phyloP scores from a whole-genome alignment of 2,113 vertebrate genomes.

The Leptobrachium ailaonicum region DNA sequence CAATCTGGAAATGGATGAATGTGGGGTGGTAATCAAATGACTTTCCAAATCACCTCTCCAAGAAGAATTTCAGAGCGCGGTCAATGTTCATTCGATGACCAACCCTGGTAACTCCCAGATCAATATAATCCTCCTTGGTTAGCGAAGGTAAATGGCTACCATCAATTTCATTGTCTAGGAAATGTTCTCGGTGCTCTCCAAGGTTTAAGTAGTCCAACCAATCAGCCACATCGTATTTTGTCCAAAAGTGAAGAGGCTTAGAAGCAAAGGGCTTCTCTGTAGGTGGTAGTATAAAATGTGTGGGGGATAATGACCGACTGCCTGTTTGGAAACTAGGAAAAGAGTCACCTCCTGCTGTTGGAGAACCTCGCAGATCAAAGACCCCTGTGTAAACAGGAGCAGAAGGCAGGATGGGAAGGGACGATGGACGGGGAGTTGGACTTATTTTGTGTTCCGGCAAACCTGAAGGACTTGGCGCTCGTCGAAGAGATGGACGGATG shows the following conservation, averaged over 20 bases:
- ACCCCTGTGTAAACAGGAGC: conserved; percentile 70
- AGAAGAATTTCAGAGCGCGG: conserved; percentile 83
- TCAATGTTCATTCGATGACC: conserved; percentile 96
- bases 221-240: conserved; percentile 91
- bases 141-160: conserved; percentile 88
- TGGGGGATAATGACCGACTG: conserved; percentile 83
- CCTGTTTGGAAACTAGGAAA: conserved; percentile 72
- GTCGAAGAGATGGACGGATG: conserved; percentile 65
- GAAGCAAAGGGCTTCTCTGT: conserved; percentile 88
- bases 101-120: conserved; percentile 90
- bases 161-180: conserved; percentile 95
- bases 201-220: conserved; percentile 90
- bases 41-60: conserved; percentile 86
- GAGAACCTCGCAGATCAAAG: conserved; percentile 69
- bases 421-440: conserved; percentile 82
- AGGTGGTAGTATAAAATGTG: conserved; percentile 83
- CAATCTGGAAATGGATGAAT: conserved; percentile 27
- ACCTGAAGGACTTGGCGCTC: conserved; percentile 85
- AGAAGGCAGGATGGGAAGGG: conserved; percentile 82
- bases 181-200: conserved; percentile 85
- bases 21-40: conserved; percentile 17
- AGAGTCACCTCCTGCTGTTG: conserved; percentile 73
- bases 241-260: conserved; percentile 91
- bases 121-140: conserved; percentile 92
- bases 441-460: conserved; percentile 80